These are phyloP conservation scores for Chrysogorgia sp. DNA, from an alignment of 92 coral and sea anemone genomes.

Conservation along the genomic window DNA sequence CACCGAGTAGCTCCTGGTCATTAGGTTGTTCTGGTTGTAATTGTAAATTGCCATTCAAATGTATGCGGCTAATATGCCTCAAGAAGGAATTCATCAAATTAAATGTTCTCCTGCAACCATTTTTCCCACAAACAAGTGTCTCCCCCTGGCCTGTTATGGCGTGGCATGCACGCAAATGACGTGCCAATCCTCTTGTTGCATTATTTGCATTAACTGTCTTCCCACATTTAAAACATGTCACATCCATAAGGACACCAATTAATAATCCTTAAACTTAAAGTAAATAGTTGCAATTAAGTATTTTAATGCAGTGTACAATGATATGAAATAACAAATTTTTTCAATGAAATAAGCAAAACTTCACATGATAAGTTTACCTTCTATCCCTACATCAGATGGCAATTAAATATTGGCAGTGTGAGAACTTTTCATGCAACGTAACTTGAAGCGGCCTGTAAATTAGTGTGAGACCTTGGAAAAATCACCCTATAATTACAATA, in stretches of 20 bases:
- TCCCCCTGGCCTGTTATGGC: not conserved
- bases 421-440: too few species aligned
- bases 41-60: not conserved
- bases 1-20: not conserved
- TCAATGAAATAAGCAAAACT: too few species aligned
- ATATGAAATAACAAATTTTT: too few species aligned
- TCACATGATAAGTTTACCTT: too few species aligned
- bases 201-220: slow-evolving; percentile 6
- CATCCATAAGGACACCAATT: slow-evolving; percentile 5
- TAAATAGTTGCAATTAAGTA: too few species aligned
- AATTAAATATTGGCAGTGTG: too few species aligned
- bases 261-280: too few species aligned
- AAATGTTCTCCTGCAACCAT: slow-evolving; percentile 24
- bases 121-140: slow-evolving; percentile 6
- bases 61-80: slow-evolving; percentile 3
- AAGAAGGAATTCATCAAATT: slow-evolving; percentile 9
- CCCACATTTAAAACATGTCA: slow-evolving; percentile 18
- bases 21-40: slow-evolving; percentile 1
- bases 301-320: too few species aligned
- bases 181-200: not conserved
- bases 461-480: too few species aligned
- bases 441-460: too few species aligned
- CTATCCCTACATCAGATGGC: too few species aligned
- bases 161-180: slow-evolving; percentile 2
- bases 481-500: too few species aligned